Base-by-base conservation (phyloP, 2,113 vertebrate genomes). In the Prinia subflava region DNA sequence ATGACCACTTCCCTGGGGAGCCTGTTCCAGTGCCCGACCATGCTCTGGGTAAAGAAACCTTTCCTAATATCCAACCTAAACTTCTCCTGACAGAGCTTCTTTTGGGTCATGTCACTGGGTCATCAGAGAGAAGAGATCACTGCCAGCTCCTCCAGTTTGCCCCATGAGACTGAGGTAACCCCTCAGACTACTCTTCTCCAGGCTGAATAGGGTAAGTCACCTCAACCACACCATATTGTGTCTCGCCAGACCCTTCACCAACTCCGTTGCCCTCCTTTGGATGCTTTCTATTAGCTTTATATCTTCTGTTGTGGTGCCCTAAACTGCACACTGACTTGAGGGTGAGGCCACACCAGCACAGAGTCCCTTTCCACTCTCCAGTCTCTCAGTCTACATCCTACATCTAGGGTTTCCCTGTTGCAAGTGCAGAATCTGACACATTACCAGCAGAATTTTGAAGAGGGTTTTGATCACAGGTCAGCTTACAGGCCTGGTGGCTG, bases 31-130 rank as follows among this genome's bases (percentile, higher is more conserved):
- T 27, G 55, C 11, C 21, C 2, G 2, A 1, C 17, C 70, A 55
- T 0, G 0, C 21, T 63, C 49, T 42, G 25, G 12, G 12, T 70
- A 18, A 77, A 56, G 24, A 56, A 42, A 7, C 2, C 42, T 56
- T 49, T 47, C 8, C 15, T 77, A 5, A 20, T 49, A 63, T 16
- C 35, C 27, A 49, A 7, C 25, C n/a, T 24, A 56, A 77, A 28
- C 22, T 13, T 63, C 15, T 15, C 64, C 41, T 89, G 47, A 11
- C 18, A 42, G 8, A 49, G 4, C 31, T 63, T 63, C 12, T 33
- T 3, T 77, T 0, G 0, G 6, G 21, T 63, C 12, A 42, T 83
- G 27, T 33, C 49, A 23, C 3, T 42, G 47, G 47, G 3, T 62
- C 47, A 76, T 39, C 11, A 3, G 1, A 25, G 39, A 33, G 14